Base-by-base conservation (phyloP, 2,888 invertebrate genomes). In the Epinotia nisella region DNA sequence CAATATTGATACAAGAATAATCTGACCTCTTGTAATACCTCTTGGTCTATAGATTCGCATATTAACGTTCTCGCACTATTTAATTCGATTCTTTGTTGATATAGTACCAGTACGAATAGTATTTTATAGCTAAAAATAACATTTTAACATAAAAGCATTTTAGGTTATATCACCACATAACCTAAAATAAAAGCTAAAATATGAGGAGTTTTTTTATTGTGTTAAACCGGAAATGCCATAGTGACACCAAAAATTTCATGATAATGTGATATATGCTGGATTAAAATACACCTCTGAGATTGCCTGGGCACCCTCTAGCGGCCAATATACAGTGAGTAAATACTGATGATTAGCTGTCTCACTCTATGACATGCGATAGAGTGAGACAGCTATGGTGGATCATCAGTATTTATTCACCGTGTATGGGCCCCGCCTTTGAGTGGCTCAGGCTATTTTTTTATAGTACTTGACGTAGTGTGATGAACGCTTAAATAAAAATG, bases 1-100 rank as follows among this genome's bases (percentile, higher is more conserved):
- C 65, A 94, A 75, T 76, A 92, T 74, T 45, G 89, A 80, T 15
- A 87, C 89, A 59, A 95, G 73, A 66, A 85, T 78, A 74, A 94
- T 75, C 80, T 94, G 92, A 68, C 86, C 83, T 76, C 70, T 91
- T 15, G 90, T 87, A 74, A 94, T 74, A 59, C 91, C 87, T 77
- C 82, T 85, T 29, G 91, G 91, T 80, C 81, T 89, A 76, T 88
- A 87, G 76, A 94, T 91, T 79, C 86, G 88, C 94, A 94, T 94
- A 80, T 81, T 90, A 79, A 71, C 66, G 66, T 41, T 61, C 5
- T 24, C 7, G 64, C 58, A 68, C 51, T 58, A 21, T 53, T 64
- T 56, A 15, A 41, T 45, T 51, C 24, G 11, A 62, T 55, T 56
- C 13, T 41, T 71, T 55, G 9, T 41, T 64, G 19, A 17, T 24